Conservation (phyloP, 2,888 invertebrate species). For the Troglohyphantes excavatus region DNA sequence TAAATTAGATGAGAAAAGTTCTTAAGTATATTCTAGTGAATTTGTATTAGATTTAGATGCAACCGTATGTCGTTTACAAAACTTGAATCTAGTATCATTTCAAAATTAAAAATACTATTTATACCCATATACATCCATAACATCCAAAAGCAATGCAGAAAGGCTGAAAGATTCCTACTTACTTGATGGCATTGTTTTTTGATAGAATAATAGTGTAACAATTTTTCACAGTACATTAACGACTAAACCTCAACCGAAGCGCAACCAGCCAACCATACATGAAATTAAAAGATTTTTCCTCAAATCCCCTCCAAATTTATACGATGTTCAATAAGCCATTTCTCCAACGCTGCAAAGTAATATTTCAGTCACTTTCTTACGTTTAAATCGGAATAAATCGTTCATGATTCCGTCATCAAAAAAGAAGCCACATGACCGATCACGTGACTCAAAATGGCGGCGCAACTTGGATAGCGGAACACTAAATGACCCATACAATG, state of each 20-base stretch:
- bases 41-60: too few species aligned
- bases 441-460: neutral
- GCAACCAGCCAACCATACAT: neutral
- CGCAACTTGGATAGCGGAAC: neutral
- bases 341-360: neutral
- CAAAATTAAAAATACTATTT: too few species aligned
- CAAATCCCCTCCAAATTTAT: neutral
- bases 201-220: too few species aligned
- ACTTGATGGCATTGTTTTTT: too few species aligned
- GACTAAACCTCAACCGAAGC: neutral
- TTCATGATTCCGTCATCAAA: neutral
- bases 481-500: neutral
- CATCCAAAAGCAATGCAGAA: too few species aligned
- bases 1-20: too few species aligned
- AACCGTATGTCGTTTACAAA: too few species aligned
- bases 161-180: too few species aligned
- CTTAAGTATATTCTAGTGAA: too few species aligned
- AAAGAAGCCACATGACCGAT: neutral
- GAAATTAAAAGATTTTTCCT: constrained; percentile 9
- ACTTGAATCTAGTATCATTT: too few species aligned
- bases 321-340: neutral
- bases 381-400: neutral
- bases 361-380: neutral
- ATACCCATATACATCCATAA: too few species aligned
- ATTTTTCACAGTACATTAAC: too few species aligned